phyloP scores from a whole-genome alignment of 2,888 invertebrate species.

The Trichacis sp. region DNA sequence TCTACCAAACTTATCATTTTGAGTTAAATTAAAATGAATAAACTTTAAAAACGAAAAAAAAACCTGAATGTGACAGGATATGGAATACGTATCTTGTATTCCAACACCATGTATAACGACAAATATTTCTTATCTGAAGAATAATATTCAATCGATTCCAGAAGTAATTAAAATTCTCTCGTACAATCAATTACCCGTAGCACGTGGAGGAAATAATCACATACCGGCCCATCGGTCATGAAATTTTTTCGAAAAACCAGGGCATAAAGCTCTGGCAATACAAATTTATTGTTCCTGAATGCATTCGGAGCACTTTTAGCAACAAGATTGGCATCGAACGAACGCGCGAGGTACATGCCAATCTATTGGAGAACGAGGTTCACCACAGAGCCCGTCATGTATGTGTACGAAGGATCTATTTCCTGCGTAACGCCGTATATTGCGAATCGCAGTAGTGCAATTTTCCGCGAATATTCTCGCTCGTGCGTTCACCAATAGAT shows the following conservation, averaged over 20 bases:
- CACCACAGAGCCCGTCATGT: conserved; percentile 37
- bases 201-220: neutral
- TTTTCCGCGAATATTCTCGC: conserved; percentile 43
- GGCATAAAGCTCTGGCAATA: conserved; percentile 26
- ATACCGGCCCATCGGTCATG: conserved; percentile 7
- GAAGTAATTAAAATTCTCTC: too few relatives aligned
- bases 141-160: too few relatives aligned
- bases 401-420: conserved; percentile 35
- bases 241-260: conserved; percentile 26
- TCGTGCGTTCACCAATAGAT: conserved; percentile 41
- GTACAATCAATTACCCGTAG: neutral
- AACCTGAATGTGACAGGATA: too few relatives aligned
- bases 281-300: conserved; percentile 42
- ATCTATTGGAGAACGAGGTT: conserved; percentile 42
- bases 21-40: too few relatives aligned
- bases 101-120: too few relatives aligned
- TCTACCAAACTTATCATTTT: too few relatives aligned
- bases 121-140: too few relatives aligned
- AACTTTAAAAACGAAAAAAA: too few relatives aligned
- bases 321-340: conserved; percentile 47
- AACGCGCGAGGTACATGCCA: conserved; percentile 51
- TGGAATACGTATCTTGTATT: too few relatives aligned
- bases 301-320: conserved; percentile 42
- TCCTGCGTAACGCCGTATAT: conserved; percentile 38
- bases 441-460: conserved; percentile 37